Base-by-base conservation (phyloP, 1,140 invertebrate genomes). In the Caerostris extrusa region DNA sequence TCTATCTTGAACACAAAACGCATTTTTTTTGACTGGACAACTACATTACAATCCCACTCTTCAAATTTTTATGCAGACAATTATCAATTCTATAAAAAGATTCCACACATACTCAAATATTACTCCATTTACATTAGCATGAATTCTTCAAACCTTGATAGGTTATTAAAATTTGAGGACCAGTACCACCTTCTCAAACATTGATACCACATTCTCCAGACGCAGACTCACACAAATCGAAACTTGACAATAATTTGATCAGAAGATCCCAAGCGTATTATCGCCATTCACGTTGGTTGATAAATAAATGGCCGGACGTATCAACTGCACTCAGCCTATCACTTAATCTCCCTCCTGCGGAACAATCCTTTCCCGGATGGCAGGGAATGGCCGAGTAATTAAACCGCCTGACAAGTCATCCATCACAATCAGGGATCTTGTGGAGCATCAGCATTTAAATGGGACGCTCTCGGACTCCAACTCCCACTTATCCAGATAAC, bases 371-470 rank as follows among this genome's bases (percentile, higher is more conserved):
- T 17, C n/a, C 81, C 81, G n/a, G 81, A 34, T 50, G 34, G 69
- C 19, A 50, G 69, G 56, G 81, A 83, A 56, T 83, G 81, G 5
- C 81, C 34, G 53, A 83, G 81, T 53, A 83, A 83, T 83, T 83
- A 83, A 83, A 83, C 81, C 56, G 7, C 81, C 81, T 55, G 53
- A 53, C 53, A 57, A 57, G 81, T 57, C 81, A 83, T 83, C 81
- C 81, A 56, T 83, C 69, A 71, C 69, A 71, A 34, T 71, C 19
- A 19, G 69, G 19, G 69, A 71, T 71, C 69, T 71, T 34, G 7
- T 50, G 69, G 69, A 71, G 69, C 69, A 71, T 34, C 55, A 83
- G 56, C n/a, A 83, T 83, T 83, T 57, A 83, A 83, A 83, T 83
- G 81, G 81, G 81, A 57, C 56, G 53, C 81, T 7, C 69, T 19